Evolutionary conservation across 2,888 invertebrate genomes (phyloP), one percentile per base, ranked within the genome.

Genomic region (Diabrotica balteata): DNA sequence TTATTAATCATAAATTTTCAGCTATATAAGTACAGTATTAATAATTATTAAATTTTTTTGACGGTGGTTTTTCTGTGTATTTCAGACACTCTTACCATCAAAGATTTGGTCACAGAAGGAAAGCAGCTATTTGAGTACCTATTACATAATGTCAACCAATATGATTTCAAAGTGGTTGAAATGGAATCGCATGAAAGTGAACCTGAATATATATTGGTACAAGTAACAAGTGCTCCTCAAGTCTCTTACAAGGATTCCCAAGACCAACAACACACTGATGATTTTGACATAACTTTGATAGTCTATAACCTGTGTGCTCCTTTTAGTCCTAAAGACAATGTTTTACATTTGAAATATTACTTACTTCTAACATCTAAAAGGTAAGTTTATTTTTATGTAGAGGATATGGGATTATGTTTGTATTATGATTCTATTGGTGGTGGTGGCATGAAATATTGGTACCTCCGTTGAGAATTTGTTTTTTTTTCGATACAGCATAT

Each of bases 91-190:
- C 81, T 90, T 7, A 85, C 85, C 1, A 86, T 91, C 62, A 84
- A 83, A 53, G 87, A 90, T 77, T 85, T 90, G 55, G 85, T 88
- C 47, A 90, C 90, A 44, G 87, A 90, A 45, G 88, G 90, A 10
- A 85, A 86, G 50, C 89, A 90, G 66, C 83, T 93, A 8, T 93
- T 89, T 83, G 89, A 90, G 66, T 92, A 92, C 80, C 86, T 93
- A 71, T 82, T 92, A 59, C 87, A 87, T 42, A 90, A 92, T 78
- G 90, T 91, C 68, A 87, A 88, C 72, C 86, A 87, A 32, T 91
- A 91, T 79, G 86, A 87, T 49, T 90, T 93, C 88, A 88, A 88
- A 68, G 89, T 90, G 0, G 85, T 92, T 46, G 85, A 87, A 59
- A 91, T 92, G 90, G 85, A 83, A 7, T 80, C 76, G 52, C 79